These are phyloP conservation scores for Temnothorax unifasciatus DNA, from an alignment of 2,888 invertebrate genomes.

Conservation along the genomic window DNA sequence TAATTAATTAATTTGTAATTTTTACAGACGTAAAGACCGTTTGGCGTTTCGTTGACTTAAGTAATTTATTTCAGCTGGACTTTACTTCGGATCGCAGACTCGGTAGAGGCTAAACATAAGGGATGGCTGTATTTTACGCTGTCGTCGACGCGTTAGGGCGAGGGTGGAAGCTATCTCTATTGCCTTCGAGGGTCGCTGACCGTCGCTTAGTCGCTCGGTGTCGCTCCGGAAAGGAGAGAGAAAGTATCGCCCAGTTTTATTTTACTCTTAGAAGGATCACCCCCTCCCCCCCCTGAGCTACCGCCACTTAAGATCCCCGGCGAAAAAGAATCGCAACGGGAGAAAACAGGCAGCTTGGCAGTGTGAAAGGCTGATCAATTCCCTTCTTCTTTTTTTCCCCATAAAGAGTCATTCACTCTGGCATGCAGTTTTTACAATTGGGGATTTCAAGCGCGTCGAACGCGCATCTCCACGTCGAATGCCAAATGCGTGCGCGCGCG, in stretches of 20 bases:
- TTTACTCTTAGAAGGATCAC: conserved; percentile 65
- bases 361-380: not conserved
- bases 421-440: not conserved
- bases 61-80: not conserved
- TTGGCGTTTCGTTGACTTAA: not conserved
- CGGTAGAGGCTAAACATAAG: not conserved
- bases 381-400: not conserved
- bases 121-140: conserved; percentile 12
- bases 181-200: not conserved
- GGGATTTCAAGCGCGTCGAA: not conserved
- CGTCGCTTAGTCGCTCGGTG: not conserved
- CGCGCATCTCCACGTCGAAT: conserved; percentile 2
- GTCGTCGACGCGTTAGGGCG: conserved; percentile 15
- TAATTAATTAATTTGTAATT: not conserved
- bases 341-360: not conserved
- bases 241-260: conserved; percentile 52
- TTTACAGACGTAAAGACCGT: not conserved
- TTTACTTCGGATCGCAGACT: not conserved
- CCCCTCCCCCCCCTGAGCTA: conserved; percentile 50
- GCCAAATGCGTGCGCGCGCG: not conserved
- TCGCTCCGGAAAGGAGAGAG: not conserved
- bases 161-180: not conserved
- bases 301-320: conserved; percentile 59
- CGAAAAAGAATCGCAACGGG: not conserved
- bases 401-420: not conserved